Conservation (phyloP, 2,113 vertebrate genomes). For the Pedetes capensis region DNA sequence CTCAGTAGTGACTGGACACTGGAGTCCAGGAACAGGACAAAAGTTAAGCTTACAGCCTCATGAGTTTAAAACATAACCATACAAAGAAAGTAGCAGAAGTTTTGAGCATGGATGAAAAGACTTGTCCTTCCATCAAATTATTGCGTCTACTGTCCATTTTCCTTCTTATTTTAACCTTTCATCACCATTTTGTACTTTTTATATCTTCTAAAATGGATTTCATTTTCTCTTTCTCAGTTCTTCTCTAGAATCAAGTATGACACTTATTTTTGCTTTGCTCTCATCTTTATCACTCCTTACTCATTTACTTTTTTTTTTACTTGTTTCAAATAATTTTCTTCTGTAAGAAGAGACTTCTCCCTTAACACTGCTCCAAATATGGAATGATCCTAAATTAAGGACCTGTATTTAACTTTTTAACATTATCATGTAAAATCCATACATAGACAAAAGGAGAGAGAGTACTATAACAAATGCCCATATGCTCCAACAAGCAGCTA, state of each 20-base stretch:
- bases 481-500: background rate
- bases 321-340: background rate
- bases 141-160: background rate
- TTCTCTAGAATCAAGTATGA: background rate
- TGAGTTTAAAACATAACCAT: background rate
- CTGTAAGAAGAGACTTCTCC: background rate
- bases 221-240: background rate
- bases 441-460: background rate
- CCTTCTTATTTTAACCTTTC: background rate
- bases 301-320: background rate
- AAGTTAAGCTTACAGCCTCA: background rate
- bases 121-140: background rate
- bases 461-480: background rate
- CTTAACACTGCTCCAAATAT: background rate
- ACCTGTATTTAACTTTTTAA: background rate
- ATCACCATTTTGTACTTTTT: background rate
- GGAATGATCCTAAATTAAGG: background rate
- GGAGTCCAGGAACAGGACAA: background rate
- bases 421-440: background rate
- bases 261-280: background rate
- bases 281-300: background rate
- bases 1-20: background rate
- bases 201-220: background rate
- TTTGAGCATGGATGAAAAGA: background rate
- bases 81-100: background rate